Base-by-base conservation (phyloP, 2,113 vertebrate genomes). In the Mus pahari region DNA sequence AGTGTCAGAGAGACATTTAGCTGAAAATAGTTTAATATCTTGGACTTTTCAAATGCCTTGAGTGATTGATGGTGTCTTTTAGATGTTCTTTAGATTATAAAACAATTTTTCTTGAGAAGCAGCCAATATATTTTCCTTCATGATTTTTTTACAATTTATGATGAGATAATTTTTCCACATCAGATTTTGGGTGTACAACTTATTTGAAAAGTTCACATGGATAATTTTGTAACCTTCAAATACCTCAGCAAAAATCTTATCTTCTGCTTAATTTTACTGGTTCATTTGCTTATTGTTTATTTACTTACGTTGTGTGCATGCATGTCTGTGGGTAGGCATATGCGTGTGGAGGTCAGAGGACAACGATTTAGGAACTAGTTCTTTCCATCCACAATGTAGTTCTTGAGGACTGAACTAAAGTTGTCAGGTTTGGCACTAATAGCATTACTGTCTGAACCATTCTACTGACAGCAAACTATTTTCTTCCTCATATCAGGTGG, bases 41-140 rank as follows among this genome's bases (percentile, higher is more conserved):
- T 28, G 0, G 36, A 19, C 20, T 14, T 13, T 58, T 79, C 50
- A 77, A 74, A 88, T 36, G 79, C 70, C 13, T 92, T 86, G 31
- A 39, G 8, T 70, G 16, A 83, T 75, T 64, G 75, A 31, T n/a
- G 39, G 7, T 33, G 78, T 0, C 53, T 24, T 20, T 7, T 50
- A 66, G 64, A 9, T 60, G 9, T 91, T 84, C 91, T 28, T 66
- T 71, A 53, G 16, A 62, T 89, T 48, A 87, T 60, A 50, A 97
- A 89, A 58, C 2, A 68, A 2, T 6, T 89, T 89, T 94, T 53
- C 33, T 71, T 66, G 58, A 96, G 78, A 91, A 36, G 31, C 36
- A 94, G 81, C 26, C 16, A 83, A 50, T 31, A 3, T 26, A 58
- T 79, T 89, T 95, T 94, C n/a, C 39, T 28, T 91, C 8, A 24